phyloP scores from a whole-genome alignment of 2,113 vertebrate species.

The Osmerus eperlanus region DNA sequence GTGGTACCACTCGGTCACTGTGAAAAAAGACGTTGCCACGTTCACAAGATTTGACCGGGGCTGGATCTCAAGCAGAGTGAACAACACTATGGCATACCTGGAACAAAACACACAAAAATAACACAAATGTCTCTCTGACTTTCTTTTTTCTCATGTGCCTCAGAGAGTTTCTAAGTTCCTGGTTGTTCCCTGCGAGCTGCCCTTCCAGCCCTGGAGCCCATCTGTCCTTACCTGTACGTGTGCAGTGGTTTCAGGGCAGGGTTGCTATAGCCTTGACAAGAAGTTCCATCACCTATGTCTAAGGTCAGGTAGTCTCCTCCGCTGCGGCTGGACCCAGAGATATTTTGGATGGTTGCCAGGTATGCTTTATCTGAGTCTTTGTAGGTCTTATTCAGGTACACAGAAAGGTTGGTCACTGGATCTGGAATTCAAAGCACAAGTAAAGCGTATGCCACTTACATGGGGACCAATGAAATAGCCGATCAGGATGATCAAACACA shows the following conservation, averaged over 20 bases:
- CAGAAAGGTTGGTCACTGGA: not conserved
- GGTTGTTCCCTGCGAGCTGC: not conserved
- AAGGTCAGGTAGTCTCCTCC: fast-evolving
- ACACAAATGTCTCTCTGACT: not conserved
- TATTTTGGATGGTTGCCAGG: conserved; percentile 47
- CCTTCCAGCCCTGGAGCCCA: too few species aligned
- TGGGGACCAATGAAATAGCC: not conserved
- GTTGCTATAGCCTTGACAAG: conserved; percentile 42
- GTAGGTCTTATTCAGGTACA: conserved; percentile 43
- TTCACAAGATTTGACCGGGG: not conserved
- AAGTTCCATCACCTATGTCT: conserved; percentile 24
- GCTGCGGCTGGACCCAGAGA: not conserved
- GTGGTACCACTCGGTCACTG: fast-evolving
- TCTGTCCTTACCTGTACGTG: conserved; percentile 57
- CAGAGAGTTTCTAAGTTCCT: not conserved
- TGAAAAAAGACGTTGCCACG: fast-evolving
- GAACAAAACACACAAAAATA: not conserved
- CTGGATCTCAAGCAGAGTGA: conserved; percentile 21
- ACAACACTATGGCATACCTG: conserved; percentile 23
- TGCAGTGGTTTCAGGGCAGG: conserved; percentile 28
- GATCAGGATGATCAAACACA: not conserved
- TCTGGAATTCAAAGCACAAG: not conserved
- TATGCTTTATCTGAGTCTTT: not conserved
- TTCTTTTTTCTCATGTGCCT: not conserved
- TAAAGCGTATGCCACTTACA: not conserved